Percentiles rank a stretch among this genome's conserved stretches.
Conservation (phyloP, 2,888 invertebrate genomes). For the Drosophila melanocephala region DNA sequence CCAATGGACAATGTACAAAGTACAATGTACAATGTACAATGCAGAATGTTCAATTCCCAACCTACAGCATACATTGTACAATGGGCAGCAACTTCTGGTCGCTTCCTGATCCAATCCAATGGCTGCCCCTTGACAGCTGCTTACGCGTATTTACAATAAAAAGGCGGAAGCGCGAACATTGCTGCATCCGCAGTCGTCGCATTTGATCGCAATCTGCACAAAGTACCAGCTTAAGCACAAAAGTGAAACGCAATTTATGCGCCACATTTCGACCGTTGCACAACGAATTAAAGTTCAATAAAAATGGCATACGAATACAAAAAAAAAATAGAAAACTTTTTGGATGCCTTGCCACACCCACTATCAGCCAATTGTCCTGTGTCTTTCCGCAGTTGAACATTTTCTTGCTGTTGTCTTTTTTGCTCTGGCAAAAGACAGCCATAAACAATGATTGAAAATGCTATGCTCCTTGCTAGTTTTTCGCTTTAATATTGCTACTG, state of each 20-base stretch:
- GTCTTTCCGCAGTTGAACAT: constrained; percentile 33
- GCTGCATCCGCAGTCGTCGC: constrained; percentile 47
- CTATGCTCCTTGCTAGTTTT: not conserved
- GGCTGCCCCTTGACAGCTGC: constrained; percentile 38
- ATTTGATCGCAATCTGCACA: constrained; percentile 56
- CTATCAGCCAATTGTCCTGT: constrained; percentile 49
- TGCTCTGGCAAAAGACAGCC: not conserved
- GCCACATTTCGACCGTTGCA: constrained; percentile 52
- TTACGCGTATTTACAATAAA: constrained; percentile 53
- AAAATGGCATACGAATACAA: constrained; percentile 34
- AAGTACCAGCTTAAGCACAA: constrained; percentile 62
- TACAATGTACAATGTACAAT: constrained; percentile 30
- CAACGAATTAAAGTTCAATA: constrained; percentile 73
- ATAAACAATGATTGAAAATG: not conserved
- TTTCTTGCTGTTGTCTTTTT: constrained; percentile 2
- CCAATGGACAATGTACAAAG: constrained; percentile 73
- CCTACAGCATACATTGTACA: not conserved
- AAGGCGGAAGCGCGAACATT: constrained; percentile 42
- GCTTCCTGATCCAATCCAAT: constrained; percentile 35
- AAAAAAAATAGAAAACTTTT: constrained; percentile 21
- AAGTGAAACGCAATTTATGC: constrained; percentile 58
- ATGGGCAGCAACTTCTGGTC: constrained; percentile 22
- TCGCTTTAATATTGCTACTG: not conserved
- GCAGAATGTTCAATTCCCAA: not conserved
- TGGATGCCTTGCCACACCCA: constrained; percentile 32